Percentiles rank a stretch among this genome's conserved stretches.
These are phyloP conservation scores for Drosophila cracens DNA, from an alignment of 2,888 invertebrate genomes.

Conservation along the genomic window DNA sequence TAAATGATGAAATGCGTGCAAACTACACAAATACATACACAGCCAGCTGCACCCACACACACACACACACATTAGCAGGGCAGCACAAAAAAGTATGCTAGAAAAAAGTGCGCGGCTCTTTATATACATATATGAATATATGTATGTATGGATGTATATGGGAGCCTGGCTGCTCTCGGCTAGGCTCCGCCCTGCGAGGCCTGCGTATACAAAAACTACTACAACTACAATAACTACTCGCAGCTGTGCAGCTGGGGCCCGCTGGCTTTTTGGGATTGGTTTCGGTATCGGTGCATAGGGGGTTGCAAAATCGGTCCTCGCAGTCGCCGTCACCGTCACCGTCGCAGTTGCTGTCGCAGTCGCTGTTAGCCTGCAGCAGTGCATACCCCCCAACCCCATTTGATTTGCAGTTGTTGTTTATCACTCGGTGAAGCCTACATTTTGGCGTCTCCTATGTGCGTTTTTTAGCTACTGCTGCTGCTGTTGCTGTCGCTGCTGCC, in stretches of 20 bases:
- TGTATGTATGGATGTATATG: constrained; percentile 12
- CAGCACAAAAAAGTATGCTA: constrained; percentile 58
- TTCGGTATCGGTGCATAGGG: constrained; percentile 69
- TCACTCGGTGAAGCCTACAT: constrained; percentile 77
- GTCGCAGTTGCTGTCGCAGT: constrained; percentile 16
- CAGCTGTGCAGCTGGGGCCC: constrained; percentile 47
- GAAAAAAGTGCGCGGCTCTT: constrained; percentile 49
- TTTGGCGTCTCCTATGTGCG: constrained; percentile 67
- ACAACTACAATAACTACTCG: constrained; percentile 40
- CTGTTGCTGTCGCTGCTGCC: not conserved
- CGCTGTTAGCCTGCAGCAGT: constrained; percentile 42
- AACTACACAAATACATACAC: constrained; percentile 70
- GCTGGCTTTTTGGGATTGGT: constrained; percentile 75
- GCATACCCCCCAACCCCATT: not conserved
- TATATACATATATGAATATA: constrained; percentile 16
- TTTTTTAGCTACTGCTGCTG: constrained; percentile 23
- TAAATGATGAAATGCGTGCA: constrained; percentile 80
- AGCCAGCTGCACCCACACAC: constrained; percentile 40
- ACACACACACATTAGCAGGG: constrained; percentile 24
- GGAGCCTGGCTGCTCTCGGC: constrained; percentile 39
- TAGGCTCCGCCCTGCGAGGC: constrained; percentile 62
- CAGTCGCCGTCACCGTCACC: constrained; percentile 24
- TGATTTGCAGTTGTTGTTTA: constrained; percentile 66
- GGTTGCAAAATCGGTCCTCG: constrained; percentile 58
- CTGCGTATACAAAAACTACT: constrained; percentile 55